Conservation (phyloP, 2,888 invertebrate genomes). For the Rugalucina vietnamica region DNA sequence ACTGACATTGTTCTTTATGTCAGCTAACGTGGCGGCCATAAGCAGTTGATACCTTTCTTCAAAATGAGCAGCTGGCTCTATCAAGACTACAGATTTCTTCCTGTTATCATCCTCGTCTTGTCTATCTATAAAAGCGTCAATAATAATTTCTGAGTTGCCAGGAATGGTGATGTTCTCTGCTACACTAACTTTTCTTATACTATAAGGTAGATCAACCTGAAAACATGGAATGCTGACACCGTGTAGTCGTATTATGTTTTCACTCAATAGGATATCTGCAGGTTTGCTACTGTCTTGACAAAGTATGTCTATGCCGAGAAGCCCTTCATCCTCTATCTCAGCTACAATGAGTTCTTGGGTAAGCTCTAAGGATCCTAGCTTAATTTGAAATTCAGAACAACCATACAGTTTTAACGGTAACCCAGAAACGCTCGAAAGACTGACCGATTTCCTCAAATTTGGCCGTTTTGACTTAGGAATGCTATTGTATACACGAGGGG, state of each 20-base stretch:
- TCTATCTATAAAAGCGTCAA: conserved; percentile 34
- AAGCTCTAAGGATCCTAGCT: conserved; percentile 14
- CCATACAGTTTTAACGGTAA: conserved; percentile 14
- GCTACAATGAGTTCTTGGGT: conserved; percentile 24
- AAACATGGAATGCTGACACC: conserved; percentile 25
- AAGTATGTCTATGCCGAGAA: conserved; percentile 34
- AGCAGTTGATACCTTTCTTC: conserved; percentile 23
- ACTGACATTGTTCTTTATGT: conserved; percentile 19
- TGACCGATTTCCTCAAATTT: neutral
- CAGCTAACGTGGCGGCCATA: conserved; percentile 35
- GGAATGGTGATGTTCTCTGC: conserved; percentile 31
- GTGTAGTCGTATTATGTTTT: conserved; percentile 9
- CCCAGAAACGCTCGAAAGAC: conserved; percentile 21
- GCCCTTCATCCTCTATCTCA: conserved; percentile 39
- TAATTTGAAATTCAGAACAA: conserved; percentile 14
- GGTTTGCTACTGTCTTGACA: neutral
- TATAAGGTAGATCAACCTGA: neutral
- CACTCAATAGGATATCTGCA: conserved; percentile 13
- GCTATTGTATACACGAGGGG: conserved; percentile 17
- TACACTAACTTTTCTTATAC: conserved; percentile 2
- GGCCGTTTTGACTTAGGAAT: conserved; percentile 11
- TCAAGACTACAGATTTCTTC: conserved; percentile 10
- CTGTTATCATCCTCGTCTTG: neutral
- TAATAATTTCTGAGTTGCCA: conserved; percentile 19
- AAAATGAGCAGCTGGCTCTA: conserved; percentile 29